phyloP scores from a whole-genome alignment of 1,140 invertebrate genomes.

The Cydia fagiglandana region DNA sequence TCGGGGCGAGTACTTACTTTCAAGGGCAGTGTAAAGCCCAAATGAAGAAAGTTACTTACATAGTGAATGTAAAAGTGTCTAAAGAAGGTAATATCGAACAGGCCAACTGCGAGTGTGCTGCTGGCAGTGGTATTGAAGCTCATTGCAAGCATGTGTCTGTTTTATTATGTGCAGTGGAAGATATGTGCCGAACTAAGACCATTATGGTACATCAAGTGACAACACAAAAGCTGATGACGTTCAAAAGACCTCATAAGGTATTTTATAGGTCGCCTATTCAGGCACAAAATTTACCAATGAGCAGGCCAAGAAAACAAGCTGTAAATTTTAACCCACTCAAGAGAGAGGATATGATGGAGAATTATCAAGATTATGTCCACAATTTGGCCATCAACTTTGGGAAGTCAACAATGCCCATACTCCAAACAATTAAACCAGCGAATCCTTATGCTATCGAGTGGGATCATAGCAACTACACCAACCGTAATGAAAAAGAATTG shows the following conservation, averaged over 20 bases:
- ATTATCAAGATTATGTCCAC: constrained; percentile 5
- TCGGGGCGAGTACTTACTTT: not conserved
- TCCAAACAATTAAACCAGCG: constrained; percentile 1
- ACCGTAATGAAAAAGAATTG: no score
- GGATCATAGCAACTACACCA: constrained; percentile 6
- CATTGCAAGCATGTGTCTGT: constrained; percentile 36
- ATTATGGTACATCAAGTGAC: constrained; percentile 3
- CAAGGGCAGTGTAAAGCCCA: not conserved
- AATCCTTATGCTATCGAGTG: constrained; percentile 7
- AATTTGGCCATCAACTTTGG: constrained; percentile 14
- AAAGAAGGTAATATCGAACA: not conserved
- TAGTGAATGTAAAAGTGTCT: not conserved
- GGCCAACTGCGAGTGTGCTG: not conserved
- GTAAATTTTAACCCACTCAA: not conserved
- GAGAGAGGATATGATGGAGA: not conserved
- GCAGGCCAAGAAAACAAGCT: no score
- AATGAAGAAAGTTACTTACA: not conserved
- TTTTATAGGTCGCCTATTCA: constrained; percentile 1
- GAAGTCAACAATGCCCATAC: constrained; percentile 2
- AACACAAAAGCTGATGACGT: constrained; percentile 13
- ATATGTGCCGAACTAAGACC: not conserved
- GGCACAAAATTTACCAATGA: no score
- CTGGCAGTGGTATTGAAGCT: constrained; percentile 36
- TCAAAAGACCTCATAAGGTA: constrained; percentile 1
- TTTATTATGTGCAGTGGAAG: not conserved